Evolutionary conservation across 2,797 vertebrate species (phyloP).

Genomic region (Benthosema pterotum): DNA sequence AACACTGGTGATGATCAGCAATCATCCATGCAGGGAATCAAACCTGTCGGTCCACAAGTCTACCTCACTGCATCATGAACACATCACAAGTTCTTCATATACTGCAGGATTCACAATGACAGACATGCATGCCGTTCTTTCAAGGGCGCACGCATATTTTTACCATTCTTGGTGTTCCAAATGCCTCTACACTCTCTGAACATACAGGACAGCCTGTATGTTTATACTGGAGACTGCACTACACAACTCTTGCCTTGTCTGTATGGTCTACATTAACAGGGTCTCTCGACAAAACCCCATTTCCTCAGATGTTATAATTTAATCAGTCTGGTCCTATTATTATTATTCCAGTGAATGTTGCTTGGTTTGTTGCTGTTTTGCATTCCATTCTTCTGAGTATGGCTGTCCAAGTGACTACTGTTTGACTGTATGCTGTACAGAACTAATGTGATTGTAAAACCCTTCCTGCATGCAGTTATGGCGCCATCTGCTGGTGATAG

Average conservation of each 20-base stretch:
- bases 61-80: neutral
- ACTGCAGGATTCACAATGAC: neutral
- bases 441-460: neutral
- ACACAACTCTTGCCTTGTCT: too few species aligned
- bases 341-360: too few species aligned
- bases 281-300: neutral
- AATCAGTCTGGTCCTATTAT: too few species aligned
- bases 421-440: neutral
- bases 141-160: neutral
- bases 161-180: neutral
- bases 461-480: conserved; percentile 1
- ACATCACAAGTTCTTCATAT: conserved; percentile 19
- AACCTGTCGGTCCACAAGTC: conserved; percentile 22
- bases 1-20: too few species aligned
- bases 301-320: too few species aligned
- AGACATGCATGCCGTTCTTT: rapidly evolving
- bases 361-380: neutral
- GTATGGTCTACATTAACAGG: too few species aligned
- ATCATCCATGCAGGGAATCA: conserved; percentile 2
- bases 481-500: conserved; percentile 80
- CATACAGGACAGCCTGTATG: neutral
- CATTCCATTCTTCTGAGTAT: neutral
- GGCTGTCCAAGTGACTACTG: neutral
- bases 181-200: too few species aligned
- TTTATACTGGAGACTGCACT: neutral